Percentiles rank a stretch among this genome's conserved stretches.
Conservation (phyloP, 2,797 vertebrate genomes). For the Gobionotothen gibberifrons region DNA sequence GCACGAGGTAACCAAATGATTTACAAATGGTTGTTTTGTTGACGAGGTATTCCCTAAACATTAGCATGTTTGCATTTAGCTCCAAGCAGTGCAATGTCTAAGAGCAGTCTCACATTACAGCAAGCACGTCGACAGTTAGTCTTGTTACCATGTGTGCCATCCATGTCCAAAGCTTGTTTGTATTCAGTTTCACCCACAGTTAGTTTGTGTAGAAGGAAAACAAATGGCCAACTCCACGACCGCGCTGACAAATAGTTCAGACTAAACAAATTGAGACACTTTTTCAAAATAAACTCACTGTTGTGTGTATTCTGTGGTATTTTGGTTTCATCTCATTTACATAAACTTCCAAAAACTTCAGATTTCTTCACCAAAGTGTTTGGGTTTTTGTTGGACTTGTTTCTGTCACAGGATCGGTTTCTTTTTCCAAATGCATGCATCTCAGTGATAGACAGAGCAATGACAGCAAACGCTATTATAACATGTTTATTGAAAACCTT, state of each 20-base stretch:
- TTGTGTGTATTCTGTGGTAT: conserved; percentile 19
- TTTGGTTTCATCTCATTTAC: conserved; percentile 35
- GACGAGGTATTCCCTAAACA: too few species aligned
- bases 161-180: not conserved
- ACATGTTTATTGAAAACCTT: conserved; percentile 88
- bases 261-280: conserved; percentile 42
- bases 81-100: not conserved
- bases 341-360: conserved; percentile 25
- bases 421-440: conserved; percentile 17
- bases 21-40: too few species aligned
- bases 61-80: not conserved
- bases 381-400: not conserved
- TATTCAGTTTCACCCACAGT: conserved; percentile 14
- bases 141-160: not conserved
- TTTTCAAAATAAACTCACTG: conserved; percentile 26
- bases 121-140: not conserved
- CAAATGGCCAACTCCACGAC: not conserved
- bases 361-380: conserved; percentile 22
- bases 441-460: conserved; percentile 47
- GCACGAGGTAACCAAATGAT: too few species aligned
- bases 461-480: conserved; percentile 75
- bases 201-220: conserved; percentile 15
- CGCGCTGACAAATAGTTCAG: conserved; percentile 17
- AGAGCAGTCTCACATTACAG: not conserved
- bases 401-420: conserved; percentile 35